These are phyloP conservation scores for Drosophila lini DNA, from an alignment of 1,140 invertebrate genomes.

Conservation along the genomic window DNA sequence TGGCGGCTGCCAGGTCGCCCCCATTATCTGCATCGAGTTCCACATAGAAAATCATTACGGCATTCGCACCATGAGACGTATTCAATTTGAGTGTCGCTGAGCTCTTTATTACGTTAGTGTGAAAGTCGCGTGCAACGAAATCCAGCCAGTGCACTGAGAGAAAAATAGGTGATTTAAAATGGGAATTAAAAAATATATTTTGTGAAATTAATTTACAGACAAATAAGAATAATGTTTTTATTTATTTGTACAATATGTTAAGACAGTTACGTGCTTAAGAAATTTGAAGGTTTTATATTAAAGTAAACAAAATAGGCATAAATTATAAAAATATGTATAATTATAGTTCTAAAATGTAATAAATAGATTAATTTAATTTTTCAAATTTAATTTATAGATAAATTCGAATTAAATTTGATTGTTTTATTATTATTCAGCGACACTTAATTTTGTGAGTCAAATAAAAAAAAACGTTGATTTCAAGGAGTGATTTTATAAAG, in stretches of 20 bases:
- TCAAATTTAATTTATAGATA: too few relatives aligned
- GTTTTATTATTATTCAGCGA: too few relatives aligned
- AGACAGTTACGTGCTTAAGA: too few relatives aligned
- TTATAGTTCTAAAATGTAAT: too few relatives aligned
- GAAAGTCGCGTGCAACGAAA: constrained; percentile 78
- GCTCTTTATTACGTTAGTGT: constrained; percentile 84
- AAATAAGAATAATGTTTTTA: background rate
- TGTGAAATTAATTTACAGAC: background rate
- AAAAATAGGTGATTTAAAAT: background rate
- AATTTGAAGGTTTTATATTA: background rate
- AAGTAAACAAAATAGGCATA: too few relatives aligned
- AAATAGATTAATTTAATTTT: too few relatives aligned
- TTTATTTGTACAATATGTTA: background rate
- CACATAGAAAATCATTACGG: constrained; percentile 83
- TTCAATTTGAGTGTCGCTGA: constrained; percentile 84
- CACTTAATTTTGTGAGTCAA: too few relatives aligned
- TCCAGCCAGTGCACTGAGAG: constrained; percentile 24
- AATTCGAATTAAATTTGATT: too few relatives aligned
- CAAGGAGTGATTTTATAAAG: too few relatives aligned
- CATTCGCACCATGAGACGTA: constrained; percentile 81
- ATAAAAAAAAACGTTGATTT: too few relatives aligned
- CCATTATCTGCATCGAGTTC: constrained; percentile 81
- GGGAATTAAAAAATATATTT: background rate
- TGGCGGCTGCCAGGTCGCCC: constrained; percentile 41
- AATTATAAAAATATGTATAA: too few relatives aligned